Evolutionary conservation across 2,888 invertebrate species (phyloP), one percentile per base, ranked within the genome.

Genomic region (Frankliniella fusca): DNA sequence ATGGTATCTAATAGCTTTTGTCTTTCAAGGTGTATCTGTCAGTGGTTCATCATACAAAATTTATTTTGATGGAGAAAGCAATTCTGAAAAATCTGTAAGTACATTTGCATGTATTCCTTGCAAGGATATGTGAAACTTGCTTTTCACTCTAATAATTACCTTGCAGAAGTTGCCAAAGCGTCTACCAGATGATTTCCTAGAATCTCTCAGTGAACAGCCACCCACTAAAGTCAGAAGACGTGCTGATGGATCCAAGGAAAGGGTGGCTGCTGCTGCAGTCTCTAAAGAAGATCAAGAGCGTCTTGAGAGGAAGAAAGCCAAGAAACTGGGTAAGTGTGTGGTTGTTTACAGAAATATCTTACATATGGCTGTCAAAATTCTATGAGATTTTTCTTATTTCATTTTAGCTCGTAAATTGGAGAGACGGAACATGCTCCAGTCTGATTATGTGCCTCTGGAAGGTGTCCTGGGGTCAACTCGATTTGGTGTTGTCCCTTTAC

Each of bases 181-280:
- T 23, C 27, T 76, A 27, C 70, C 70, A 23, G 27, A 12, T 76
- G 70, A 76, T 27, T 8, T 76, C 11, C 27, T 76, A 27, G 70
- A 76, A 76, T 76, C 70, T 12, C 70, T 76, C 8, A 76, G 70
- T 76, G 70, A 76, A 27, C 70, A 76, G 27, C 70, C 70, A 9
- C 9, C 27, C 8, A 76, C 70, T 8, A 76, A 76, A 12, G 11
- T 27, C 27, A 10, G 27, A 12, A 76, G 27, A 76, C 70, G 27
- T 11, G 12, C 70, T 23, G 70, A 76, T 27, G 70, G 70, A 3
- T 27, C 27, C 23, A 76, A 23, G 27, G 70, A 76, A 27, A 76
- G 27, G 9, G 10, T 23, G 23, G 23, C n/a, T 23, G 27, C 12
- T 12, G n/a, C 23, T 76, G 27, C 70, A 27, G 27, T 76, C 8